A percentile compares a stretch with the other conserved stretches of the same genome.
Conservation (phyloP, 2,888 invertebrate genomes). For the Leptura quadrifasciata region DNA sequence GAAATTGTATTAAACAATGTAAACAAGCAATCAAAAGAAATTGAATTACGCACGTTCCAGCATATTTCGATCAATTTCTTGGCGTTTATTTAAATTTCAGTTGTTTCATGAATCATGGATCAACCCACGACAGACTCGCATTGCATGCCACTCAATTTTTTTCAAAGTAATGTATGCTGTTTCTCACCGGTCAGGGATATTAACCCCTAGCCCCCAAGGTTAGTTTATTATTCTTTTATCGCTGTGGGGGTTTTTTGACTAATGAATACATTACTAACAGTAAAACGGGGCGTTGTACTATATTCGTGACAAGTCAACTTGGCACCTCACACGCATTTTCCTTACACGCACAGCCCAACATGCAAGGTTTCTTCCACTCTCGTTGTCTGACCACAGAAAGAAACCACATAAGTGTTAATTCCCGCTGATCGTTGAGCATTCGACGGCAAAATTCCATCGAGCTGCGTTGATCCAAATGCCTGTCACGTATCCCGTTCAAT, state of each 20-base stretch:
- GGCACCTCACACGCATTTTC: conserved; percentile 48
- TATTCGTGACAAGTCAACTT: conserved; percentile 44
- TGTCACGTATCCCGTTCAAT: conserved; percentile 27
- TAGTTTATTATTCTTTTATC: conserved; percentile 43
- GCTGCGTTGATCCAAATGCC: conserved; percentile 12
- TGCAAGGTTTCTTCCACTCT: conserved; percentile 36
- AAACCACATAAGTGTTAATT: conserved; percentile 17
- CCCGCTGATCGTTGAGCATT: neutral
- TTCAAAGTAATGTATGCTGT: conserved; percentile 8
- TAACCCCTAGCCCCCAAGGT: conserved; percentile 31
- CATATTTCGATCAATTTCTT: neutral
- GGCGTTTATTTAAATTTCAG: conserved; percentile 32
- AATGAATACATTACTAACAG: conserved; percentile 43
- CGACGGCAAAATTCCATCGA: conserved; percentile 1
- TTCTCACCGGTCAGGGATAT: conserved; percentile 25
- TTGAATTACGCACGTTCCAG: neutral
- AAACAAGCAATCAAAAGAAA: neutral
- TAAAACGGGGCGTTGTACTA: conserved; percentile 36
- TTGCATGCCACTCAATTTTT: conserved; percentile 25
- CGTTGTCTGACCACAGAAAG: conserved; percentile 28
- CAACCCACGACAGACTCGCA: conserved; percentile 8
- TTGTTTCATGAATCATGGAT: conserved; percentile 29
- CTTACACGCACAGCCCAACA: conserved; percentile 35
- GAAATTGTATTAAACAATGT: neutral
- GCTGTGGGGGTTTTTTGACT: conserved; percentile 31